Evolutionary conservation across 2,113 vertebrate genomes (phyloP), one percentile per base, ranked within the genome.

Genomic region (Amphiprion percula): DNA sequence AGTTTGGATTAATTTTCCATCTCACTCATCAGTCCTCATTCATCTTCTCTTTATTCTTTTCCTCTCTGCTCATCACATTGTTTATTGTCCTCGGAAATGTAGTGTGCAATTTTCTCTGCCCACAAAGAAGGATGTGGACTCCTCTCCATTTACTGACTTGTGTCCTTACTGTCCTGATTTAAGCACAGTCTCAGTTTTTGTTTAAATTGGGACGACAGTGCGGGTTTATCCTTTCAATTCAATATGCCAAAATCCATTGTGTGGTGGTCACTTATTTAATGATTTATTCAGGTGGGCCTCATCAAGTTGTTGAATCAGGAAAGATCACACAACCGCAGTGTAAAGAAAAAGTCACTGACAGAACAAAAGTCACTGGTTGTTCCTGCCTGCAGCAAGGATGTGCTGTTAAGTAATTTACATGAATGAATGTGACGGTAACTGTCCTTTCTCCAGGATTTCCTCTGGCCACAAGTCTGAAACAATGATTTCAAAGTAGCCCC

Each of bases 1-100:
- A 28, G 67, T 64, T 65, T 39, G 30, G 61, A 79, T 72, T 60
- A 44, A 46, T 66, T 72, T 73, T 73, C 30, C 23, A 39, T 71
- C 62, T 58, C 30, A 39, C 60, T 65, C 62, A 79, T 79, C 53
- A 66, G 7, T 66, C 33, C 8, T 65, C 9, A 70, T 59, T 56
- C 28, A 49, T 17, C 3, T 2, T 28, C 8, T 24, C 2, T 41
- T 52, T 46, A 54, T 69, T 55, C 19, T 56, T 39, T 63, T 17
- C 47, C 39, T 55, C 30, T 23, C 24, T 67, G 2, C n/a, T 59
- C 19, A 37, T 12, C 33, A 39, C 54, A 44, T 53, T 52, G 46
- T 73, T 53, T 79, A 21, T 72, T 50, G 16, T n/a, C 17, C 26
- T 46, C 14, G 16, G 23, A 16, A 77, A 54, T 47, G 37, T 68